Conservation (phyloP, 2,888 invertebrate species). For the Troglohyphantes excavatus region DNA sequence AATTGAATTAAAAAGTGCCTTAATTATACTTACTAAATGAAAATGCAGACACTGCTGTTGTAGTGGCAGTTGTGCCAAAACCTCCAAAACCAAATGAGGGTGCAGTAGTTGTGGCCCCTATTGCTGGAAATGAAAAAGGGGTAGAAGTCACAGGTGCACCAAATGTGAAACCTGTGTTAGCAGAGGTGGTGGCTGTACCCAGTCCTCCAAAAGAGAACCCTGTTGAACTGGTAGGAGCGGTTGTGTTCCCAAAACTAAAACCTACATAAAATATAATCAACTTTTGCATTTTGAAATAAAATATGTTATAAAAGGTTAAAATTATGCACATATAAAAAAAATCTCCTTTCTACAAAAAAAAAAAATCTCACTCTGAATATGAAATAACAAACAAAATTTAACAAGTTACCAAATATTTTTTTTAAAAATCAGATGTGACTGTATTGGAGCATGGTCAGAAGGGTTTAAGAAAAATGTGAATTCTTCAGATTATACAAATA, state of each 20-base stretch:
- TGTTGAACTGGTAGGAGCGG: conserved; percentile 58
- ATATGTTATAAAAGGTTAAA: not conserved
- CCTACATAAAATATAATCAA: conserved; percentile 8
- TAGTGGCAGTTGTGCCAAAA: conserved; percentile 45
- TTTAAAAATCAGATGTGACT: too few species aligned
- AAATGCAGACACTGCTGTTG: conserved; percentile 62
- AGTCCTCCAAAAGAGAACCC: conserved; percentile 78
- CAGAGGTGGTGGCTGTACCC: conserved; percentile 58
- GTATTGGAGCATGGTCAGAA: too few species aligned
- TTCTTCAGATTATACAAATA: too few species aligned
- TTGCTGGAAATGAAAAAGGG: conserved; percentile 56
- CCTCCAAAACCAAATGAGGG: conserved; percentile 71
- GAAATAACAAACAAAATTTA: not conserved
- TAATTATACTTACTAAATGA: conserved; percentile 46
- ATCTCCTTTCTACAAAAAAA: not conserved
- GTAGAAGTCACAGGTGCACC: conserved; percentile 58
- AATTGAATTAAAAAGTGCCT: too few species aligned
- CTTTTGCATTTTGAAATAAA: not conserved
- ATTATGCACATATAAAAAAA: not conserved
- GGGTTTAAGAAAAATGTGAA: too few species aligned
- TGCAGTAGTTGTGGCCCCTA: conserved; percentile 70
- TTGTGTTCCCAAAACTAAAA: conserved; percentile 56
- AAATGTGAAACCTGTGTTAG: conserved; percentile 74
- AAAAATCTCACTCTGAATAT: not conserved
- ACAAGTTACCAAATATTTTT: not conserved